Percentiles rank a stretch among this genome's conserved stretches.
phyloP scores from a whole-genome alignment of 2,888 invertebrate species.

The Vandiemenella viatica region DNA sequence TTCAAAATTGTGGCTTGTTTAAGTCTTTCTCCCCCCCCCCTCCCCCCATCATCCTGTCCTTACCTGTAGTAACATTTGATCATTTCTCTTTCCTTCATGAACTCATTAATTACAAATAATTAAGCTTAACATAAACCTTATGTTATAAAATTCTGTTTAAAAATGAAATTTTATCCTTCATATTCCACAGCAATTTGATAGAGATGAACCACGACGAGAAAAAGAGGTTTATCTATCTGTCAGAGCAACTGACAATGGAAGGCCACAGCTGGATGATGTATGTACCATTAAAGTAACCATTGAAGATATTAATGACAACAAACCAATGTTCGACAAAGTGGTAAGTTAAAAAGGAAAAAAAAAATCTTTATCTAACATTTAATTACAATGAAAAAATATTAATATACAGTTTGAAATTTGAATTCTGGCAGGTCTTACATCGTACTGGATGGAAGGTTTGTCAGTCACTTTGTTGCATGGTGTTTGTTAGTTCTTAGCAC shows the following conservation, averaged over 20 bases:
- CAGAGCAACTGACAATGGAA: conserved; percentile 83
- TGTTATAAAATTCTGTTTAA: too few relatives aligned
- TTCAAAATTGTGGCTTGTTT: too few relatives aligned
- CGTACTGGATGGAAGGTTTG: background rate
- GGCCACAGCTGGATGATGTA: conserved; percentile 76
- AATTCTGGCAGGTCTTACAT: background rate
- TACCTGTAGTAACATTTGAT: too few relatives aligned
- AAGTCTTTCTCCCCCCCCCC: too few relatives aligned
- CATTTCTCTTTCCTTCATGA: too few relatives aligned
- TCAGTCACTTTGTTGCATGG: background rate
- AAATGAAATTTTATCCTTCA: background rate
- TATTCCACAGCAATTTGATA: conserved; percentile 52
- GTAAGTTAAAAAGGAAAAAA: too few relatives aligned
- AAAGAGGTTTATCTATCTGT: conserved; percentile 70
- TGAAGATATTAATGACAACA: conserved; percentile 86
- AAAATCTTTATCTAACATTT: too few relatives aligned
- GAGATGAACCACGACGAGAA: conserved; percentile 77
- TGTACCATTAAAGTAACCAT: conserved; percentile 87
- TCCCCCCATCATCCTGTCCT: too few relatives aligned
- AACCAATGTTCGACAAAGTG: conserved; percentile 63
- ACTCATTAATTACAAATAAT: background rate
- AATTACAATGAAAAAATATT: too few relatives aligned
- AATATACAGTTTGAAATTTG: too few relatives aligned
- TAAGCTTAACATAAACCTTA: background rate
- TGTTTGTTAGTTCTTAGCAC: background rate